phyloP scores from a whole-genome alignment of 2,113 vertebrate species.

The Petromus typicus region DNA sequence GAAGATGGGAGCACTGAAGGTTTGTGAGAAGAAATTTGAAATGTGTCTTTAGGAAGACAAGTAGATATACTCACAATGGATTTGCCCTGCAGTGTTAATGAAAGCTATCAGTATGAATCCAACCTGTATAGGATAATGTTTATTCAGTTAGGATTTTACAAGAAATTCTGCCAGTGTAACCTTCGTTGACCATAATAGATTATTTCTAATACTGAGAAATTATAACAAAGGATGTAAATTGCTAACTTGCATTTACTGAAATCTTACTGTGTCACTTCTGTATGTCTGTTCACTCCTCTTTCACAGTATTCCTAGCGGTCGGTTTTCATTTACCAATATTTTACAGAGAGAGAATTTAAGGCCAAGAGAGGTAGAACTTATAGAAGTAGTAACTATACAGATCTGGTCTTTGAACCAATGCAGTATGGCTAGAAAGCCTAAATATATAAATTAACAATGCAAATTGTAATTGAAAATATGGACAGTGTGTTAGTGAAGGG shows the following conservation, averaged over 20 bases:
- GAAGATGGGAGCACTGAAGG: not conserved
- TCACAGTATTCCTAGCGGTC: not conserved
- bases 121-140: not conserved
- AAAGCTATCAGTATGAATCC: not conserved
- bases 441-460: not conserved
- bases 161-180: not conserved
- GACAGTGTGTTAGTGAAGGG: not conserved
- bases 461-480: not conserved
- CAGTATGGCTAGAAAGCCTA: not conserved
- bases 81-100: not conserved
- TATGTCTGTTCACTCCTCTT: not conserved
- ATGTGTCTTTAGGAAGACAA: not conserved
- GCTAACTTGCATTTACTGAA: not conserved
- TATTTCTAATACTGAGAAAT: not conserved
- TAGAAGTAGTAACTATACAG: not conserved
- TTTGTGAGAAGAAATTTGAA: not conserved
- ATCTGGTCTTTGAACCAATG: not conserved
- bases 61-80: not conserved
- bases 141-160: not conserved
- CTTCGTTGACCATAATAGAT: not conserved
- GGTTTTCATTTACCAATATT: not conserved
- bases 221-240: not conserved
- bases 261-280: not conserved
- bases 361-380: not conserved
- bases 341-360: not conserved